Conservation (phyloP, 1,140 invertebrate species). For the Pseudobourletiella spinata region DNA sequence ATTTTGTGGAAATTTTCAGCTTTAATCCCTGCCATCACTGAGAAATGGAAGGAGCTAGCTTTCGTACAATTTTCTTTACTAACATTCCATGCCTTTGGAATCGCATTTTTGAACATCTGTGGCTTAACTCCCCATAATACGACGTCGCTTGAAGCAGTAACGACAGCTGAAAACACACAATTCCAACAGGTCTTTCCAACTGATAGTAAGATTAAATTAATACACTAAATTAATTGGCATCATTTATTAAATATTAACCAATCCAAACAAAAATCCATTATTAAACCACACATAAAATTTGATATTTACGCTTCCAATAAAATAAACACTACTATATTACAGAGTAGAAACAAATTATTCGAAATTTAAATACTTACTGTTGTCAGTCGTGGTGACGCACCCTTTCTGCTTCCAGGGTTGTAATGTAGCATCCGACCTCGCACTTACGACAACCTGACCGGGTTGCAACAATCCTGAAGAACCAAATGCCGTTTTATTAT, state of each 20-base stretch:
- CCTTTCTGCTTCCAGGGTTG: slow-evolving; percentile 19
- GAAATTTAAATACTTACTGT: too few relatives aligned
- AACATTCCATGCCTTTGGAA: slow-evolving; percentile 40
- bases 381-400: slow-evolving; percentile 21
- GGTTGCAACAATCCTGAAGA: slow-evolving; percentile 21
- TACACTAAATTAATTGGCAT: too few relatives aligned
- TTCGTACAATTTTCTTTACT: slow-evolving; percentile 28
- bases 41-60: slow-evolving; percentile 48
- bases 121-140: slow-evolving; percentile 82
- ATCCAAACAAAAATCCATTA: too few relatives aligned
- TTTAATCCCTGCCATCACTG: slow-evolving; percentile 71
- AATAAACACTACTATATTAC: too few relatives aligned
- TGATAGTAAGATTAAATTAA: too few relatives aligned
- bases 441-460: slow-evolving; percentile 23
- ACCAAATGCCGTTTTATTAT: too few relatives aligned
- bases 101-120: slow-evolving; percentile 55
- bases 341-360: too few relatives aligned
- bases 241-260: too few relatives aligned
- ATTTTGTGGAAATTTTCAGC: slow-evolving; percentile 42
- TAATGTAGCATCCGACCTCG: slow-evolving; percentile 11
- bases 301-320: too few relatives aligned
- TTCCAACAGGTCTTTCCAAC: too few relatives aligned
- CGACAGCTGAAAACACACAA: slow-evolving; percentile 43
- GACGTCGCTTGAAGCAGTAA: slow-evolving; percentile 57
- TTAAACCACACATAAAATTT: too few relatives aligned